phyloP scores from a whole-genome alignment of 2,888 invertebrate genomes.

The Coronaproctus castanopsis region DNA sequence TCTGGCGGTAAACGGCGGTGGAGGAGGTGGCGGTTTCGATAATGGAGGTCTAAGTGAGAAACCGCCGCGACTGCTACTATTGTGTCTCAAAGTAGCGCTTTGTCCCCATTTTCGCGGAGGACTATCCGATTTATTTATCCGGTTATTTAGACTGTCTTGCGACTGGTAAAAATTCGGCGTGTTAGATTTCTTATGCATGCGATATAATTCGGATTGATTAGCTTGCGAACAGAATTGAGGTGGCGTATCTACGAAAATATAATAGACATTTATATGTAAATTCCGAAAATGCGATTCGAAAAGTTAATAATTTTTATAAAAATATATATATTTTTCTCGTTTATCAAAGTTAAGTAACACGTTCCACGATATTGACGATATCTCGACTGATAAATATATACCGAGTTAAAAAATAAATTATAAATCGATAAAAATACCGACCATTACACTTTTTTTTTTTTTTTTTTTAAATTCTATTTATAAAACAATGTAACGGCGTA shows the following conservation, averaged over 20 bases:
- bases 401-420: not conserved
- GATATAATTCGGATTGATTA: slow-evolving; percentile 6
- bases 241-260: no score
- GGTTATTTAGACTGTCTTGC: slow-evolving; percentile 28
- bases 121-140: slow-evolving; percentile 16
- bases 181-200: slow-evolving; percentile 27
- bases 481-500: no score
- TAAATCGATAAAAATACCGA: not conserved
- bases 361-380: no score
- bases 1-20: slow-evolving; percentile 25
- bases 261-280: no score
- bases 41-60: slow-evolving; percentile 32
- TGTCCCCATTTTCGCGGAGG: slow-evolving; percentile 22
- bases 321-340: no score
- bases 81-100: slow-evolving; percentile 19
- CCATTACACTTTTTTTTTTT: no score
- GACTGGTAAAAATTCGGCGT: slow-evolving; percentile 34
- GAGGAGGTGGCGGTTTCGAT: slow-evolving; percentile 38
- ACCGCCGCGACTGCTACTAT: slow-evolving; percentile 14
- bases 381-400: not conserved
- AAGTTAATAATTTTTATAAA: no score
- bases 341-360: no score
- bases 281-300: no score
- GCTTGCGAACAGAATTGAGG: no score
- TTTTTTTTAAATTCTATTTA: no score